These are phyloP conservation scores for Sitophilus oryzae DNA, from an alignment of 1,140 invertebrate genomes.

Conservation along the genomic window DNA sequence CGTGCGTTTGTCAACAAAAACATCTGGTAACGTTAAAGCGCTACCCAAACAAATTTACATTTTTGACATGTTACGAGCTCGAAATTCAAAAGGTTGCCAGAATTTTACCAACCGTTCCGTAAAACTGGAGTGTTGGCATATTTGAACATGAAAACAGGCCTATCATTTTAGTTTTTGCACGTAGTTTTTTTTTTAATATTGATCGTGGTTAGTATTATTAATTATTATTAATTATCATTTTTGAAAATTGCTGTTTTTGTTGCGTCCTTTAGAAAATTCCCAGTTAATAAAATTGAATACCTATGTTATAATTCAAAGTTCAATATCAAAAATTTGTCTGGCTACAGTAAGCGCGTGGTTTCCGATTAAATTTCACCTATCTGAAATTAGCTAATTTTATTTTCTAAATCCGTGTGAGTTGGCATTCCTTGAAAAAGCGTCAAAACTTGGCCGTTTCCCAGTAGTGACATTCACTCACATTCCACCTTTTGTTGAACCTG, in stretches of 20 bases:
- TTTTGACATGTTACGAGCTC: not conserved
- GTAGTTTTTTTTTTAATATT: not conserved
- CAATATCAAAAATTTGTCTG: too few relatives aligned
- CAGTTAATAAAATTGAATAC: too few relatives aligned
- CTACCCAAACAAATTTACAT: not conserved
- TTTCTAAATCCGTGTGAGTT: too few relatives aligned
- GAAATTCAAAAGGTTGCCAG: not conserved
- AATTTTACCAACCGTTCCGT: too few relatives aligned
- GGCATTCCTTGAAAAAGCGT: too few relatives aligned
- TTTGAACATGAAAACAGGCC: not conserved
- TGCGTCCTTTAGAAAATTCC: too few relatives aligned
- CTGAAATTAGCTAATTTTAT: too few relatives aligned
- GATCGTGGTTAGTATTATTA: not conserved
- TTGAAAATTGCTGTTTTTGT: too few relatives aligned
- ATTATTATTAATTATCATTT: too few relatives aligned
- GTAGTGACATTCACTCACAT: not conserved
- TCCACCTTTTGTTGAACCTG: not conserved
- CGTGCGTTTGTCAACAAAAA: not conserved
- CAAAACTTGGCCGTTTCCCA: not conserved
- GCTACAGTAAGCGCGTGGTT: too few relatives aligned
- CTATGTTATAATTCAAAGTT: too few relatives aligned
- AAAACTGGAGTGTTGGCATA: not conserved
- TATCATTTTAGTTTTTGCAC: not conserved
- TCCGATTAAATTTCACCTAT: too few relatives aligned
- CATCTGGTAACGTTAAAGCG: not conserved